Evolutionary conservation across 2,113 vertebrate genomes (phyloP).

Genomic region (Tychaedon coryphoeus): DNA sequence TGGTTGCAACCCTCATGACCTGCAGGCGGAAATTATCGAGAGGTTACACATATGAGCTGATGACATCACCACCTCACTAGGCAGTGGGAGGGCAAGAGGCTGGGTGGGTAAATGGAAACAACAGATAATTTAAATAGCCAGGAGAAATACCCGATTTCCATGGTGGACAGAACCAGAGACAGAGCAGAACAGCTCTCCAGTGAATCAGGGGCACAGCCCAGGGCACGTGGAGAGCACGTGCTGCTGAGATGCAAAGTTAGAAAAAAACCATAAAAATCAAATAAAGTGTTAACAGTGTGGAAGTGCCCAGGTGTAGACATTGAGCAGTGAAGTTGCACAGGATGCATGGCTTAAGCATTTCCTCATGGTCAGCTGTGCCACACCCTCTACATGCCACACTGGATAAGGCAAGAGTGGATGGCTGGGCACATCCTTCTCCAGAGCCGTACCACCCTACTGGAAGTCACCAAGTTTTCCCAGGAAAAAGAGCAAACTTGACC

Average conservation of each 20-base stretch:
- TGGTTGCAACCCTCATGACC: not conserved
- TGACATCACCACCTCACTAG: not conserved
- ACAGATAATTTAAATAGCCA: not conserved
- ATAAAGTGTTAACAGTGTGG: not conserved
- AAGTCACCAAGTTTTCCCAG: not conserved
- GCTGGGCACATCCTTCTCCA: not conserved
- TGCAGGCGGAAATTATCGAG: not conserved
- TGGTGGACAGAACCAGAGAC: fast-evolving
- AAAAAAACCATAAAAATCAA: not conserved
- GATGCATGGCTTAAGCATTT: not conserved
- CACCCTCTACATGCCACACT: fast-evolving
- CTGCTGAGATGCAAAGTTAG: not conserved
- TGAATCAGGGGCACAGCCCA: not conserved
- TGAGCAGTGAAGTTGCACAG: not conserved
- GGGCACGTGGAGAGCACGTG: fast-evolving
- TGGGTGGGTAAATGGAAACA: slow-evolving; percentile 4
- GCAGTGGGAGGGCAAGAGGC: not conserved
- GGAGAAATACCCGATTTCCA: not conserved
- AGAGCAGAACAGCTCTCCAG: not conserved
- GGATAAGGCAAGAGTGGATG: fast-evolving
- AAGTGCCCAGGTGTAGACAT: not conserved
- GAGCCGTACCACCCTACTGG: fast-evolving
- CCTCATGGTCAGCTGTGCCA: fast-evolving
- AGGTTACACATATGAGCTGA: not conserved
- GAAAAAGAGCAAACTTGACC: not conserved